These are phyloP conservation scores for Zaprionus tsacasi DNA, from an alignment of 1,140 invertebrate species.

Conservation along the genomic window DNA sequence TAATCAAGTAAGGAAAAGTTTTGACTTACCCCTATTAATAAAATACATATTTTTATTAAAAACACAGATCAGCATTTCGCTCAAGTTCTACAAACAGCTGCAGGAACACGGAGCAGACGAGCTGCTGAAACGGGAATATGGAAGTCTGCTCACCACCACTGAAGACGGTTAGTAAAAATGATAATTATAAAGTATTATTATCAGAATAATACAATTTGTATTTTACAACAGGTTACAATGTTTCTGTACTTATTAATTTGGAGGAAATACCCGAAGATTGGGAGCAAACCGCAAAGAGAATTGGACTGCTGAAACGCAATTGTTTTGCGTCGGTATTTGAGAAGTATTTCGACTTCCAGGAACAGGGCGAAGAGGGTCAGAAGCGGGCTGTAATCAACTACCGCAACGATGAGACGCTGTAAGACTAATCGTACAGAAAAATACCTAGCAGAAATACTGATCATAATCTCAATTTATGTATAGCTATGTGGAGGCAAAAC, in stretches of 20 bases:
- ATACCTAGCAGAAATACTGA: background rate
- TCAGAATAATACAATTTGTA: background rate
- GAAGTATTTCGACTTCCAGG: slow-evolving; percentile 99
- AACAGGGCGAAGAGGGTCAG: slow-evolving; percentile 94
- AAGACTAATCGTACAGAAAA: slow-evolving; percentile 83
- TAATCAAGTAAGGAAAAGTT: slow-evolving; percentile 51
- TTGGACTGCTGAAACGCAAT: slow-evolving; percentile 97
- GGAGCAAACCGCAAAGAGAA: slow-evolving; percentile 95
- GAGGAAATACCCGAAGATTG: slow-evolving; percentile 96
- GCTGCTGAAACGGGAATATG: slow-evolving; percentile 96
- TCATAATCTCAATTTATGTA: slow-evolving; percentile 22
- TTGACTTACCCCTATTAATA: background rate
- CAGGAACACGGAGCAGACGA: slow-evolving; percentile 99
- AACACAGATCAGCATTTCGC: slow-evolving; percentile 96
- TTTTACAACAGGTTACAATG: slow-evolving; percentile 92
- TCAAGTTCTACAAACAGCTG: slow-evolving; percentile 99
- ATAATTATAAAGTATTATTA: background rate
- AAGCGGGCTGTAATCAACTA: slow-evolving; percentile 99
- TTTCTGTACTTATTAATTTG: slow-evolving; percentile 96
- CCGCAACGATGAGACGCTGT: slow-evolving; percentile 99
- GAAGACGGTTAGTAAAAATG: slow-evolving; percentile 90
- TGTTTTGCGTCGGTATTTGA: slow-evolving; percentile 99
- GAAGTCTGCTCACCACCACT: slow-evolving; percentile 90
- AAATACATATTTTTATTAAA: slow-evolving; percentile 6
- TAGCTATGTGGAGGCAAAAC: slow-evolving; percentile 98